phyloP scores from a whole-genome alignment of 2,113 vertebrate genomes.

The Corynorhinus townsendii region DNA sequence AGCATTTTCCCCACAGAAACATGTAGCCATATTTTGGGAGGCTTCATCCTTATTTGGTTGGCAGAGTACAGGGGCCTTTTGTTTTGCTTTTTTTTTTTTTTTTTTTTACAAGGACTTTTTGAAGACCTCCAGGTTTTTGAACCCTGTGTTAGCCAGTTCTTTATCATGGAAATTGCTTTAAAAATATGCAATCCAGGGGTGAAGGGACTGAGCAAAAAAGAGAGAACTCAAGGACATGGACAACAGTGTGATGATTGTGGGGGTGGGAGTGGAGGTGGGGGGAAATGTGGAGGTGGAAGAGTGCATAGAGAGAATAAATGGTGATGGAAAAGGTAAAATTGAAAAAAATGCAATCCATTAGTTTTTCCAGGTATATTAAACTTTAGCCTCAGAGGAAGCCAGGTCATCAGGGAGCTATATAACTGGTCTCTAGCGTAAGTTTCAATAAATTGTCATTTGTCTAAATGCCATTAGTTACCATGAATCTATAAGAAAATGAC shows the following conservation, averaged over 20 bases:
- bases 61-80: not conserved
- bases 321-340: no score
- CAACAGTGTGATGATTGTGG: no score
- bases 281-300: no score
- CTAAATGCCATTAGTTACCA: not conserved
- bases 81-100: no score
- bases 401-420: not conserved
- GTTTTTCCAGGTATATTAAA: not conserved
- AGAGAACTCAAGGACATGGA: no score
- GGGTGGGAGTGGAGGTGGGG: no score
- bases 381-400: not conserved
- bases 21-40: not conserved
- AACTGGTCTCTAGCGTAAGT: not conserved
- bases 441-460: not conserved
- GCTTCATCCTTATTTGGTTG: not conserved
- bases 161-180: not conserved
- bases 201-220: no score
- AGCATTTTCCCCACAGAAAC: not conserved
- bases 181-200: not conserved
- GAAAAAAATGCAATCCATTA: not conserved
- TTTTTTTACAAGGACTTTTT: not conserved
- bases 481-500: not conserved
- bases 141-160: not conserved
- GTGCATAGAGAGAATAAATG: no score
- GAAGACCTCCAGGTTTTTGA: not conserved